Evolutionary conservation across 2,113 vertebrate genomes (phyloP).

Genomic region (Struthidea cinerea): DNA sequence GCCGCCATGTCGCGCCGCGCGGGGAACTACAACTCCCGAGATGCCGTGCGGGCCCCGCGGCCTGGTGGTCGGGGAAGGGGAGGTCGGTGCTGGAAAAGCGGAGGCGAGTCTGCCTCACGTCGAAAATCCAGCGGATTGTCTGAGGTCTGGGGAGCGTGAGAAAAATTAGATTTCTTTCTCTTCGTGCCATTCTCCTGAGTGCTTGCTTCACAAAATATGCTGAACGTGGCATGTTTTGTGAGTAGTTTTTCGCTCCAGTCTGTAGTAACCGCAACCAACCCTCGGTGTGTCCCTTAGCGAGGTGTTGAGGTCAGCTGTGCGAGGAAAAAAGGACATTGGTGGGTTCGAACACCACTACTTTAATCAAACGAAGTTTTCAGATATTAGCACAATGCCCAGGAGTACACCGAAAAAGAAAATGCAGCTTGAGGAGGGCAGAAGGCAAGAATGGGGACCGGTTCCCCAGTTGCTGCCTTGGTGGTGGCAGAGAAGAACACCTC

Average conservation of each 20-base stretch:
- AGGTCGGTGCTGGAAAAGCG: rapidly evolving
- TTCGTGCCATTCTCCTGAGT: rapidly evolving
- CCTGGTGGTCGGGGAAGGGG: rapidly evolving
- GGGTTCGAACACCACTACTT: background rate
- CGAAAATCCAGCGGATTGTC: rapidly evolving
- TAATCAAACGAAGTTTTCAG: background rate
- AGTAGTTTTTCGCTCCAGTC: rapidly evolving
- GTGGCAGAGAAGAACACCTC: no score
- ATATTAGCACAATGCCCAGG: rapidly evolving
- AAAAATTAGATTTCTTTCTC: rapidly evolving
- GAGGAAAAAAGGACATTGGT: rapidly evolving
- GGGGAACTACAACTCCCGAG: conserved; percentile 11
- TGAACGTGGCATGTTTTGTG: no score
- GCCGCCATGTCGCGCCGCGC: background rate
- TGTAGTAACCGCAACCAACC: rapidly evolving
- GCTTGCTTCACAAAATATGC: background rate
- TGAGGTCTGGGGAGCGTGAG: rapidly evolving
- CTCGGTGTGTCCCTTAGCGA: rapidly evolving
- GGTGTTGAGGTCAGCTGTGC: background rate
- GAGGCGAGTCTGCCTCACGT: rapidly evolving
- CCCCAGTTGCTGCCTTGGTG: background rate
- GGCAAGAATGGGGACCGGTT: background rate
- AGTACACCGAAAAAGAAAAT: background rate
- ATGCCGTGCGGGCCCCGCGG: background rate
- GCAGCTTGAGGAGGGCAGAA: background rate